Conservation (phyloP, 2,797 vertebrate species). For the Geotrypetes seraphini region DNA sequence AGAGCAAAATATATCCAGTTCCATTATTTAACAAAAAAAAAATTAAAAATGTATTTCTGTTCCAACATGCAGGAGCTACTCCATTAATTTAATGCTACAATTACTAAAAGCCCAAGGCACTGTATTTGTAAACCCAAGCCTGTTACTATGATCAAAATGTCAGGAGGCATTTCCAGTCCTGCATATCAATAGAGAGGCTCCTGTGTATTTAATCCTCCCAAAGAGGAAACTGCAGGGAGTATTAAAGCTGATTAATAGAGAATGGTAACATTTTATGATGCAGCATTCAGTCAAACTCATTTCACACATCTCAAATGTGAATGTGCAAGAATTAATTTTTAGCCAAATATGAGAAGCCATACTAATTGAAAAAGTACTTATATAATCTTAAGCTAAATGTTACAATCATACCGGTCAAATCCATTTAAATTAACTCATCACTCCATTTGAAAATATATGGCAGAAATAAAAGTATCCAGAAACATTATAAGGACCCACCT, state of each 20-base stretch:
- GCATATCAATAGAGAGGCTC: conserved; percentile 43
- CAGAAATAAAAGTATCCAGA: conserved; percentile 24
- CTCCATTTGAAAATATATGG: too few relatives aligned
- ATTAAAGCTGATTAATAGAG: conserved; percentile 31
- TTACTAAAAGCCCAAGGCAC: conserved; percentile 17
- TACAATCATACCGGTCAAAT: conserved; percentile 13
- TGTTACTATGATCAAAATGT: conserved; percentile 48
- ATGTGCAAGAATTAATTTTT: conserved; percentile 22
- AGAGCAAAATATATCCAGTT: neutral
- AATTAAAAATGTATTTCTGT: conserved; percentile 4
- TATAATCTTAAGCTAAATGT: neutral
- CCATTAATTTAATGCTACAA: conserved; percentile 20
- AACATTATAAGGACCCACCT: conserved; percentile 62
- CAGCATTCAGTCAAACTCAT: conserved; percentile 13
- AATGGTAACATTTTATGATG: conserved; percentile 33
- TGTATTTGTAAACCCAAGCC: conserved; percentile 35
- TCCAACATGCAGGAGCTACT: conserved; percentile 19
- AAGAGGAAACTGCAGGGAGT: conserved; percentile 31
- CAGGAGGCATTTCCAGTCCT: conserved; percentile 44
- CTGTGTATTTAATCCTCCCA: conserved; percentile 31
- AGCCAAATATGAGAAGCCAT: too few relatives aligned
- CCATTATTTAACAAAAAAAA: neutral
- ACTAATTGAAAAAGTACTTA: conserved; percentile 12
- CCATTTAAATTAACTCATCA: conserved; percentile 22
- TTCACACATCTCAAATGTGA: conserved; percentile 14